These are phyloP conservation scores for Sinotaia quadrata DNA, from an alignment of 2,888 invertebrate species.

Conservation along the genomic window DNA sequence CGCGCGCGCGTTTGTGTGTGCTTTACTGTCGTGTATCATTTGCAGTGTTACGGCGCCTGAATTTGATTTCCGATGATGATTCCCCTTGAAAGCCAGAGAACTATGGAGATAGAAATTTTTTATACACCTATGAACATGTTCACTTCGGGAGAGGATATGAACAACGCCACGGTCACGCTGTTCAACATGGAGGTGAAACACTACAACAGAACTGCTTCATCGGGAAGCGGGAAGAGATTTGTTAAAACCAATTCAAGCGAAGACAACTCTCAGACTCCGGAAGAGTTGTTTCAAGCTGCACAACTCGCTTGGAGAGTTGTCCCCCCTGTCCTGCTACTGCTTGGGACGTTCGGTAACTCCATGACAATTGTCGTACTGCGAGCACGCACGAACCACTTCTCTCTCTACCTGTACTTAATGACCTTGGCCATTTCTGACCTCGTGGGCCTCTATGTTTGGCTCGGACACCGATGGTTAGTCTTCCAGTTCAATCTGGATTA, in stretches of 20 bases:
- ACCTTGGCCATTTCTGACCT: slow-evolving; percentile 29
- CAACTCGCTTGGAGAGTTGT: too few relatives aligned
- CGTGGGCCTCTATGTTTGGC: slow-evolving; percentile 29
- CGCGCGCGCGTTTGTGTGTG: too few relatives aligned
- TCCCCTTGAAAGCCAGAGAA: too few relatives aligned
- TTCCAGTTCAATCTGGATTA: slow-evolving; percentile 12
- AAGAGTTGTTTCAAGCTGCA: background rate
- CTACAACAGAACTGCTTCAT: background rate
- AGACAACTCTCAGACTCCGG: background rate
- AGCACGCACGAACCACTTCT: background rate
- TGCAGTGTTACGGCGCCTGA: too few relatives aligned
- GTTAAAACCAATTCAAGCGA: background rate
- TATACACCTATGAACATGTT: too few relatives aligned
- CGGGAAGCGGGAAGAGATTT: background rate
- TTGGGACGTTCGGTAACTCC: too few relatives aligned
- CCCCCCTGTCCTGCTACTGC: too few relatives aligned
- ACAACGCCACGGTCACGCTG: background rate
- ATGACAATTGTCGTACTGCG: slow-evolving; percentile 7
- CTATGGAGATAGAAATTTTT: too few relatives aligned
- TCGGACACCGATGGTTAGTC: slow-evolving; percentile 23
- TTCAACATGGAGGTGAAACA: background rate
- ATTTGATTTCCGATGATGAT: too few relatives aligned
- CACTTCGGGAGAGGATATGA: too few relatives aligned
- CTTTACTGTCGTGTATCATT: too few relatives aligned
- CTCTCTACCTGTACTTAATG: slow-evolving; percentile 19